Conservation (phyloP, 2,797 vertebrate species). For the Anguilla megastoma region DNA sequence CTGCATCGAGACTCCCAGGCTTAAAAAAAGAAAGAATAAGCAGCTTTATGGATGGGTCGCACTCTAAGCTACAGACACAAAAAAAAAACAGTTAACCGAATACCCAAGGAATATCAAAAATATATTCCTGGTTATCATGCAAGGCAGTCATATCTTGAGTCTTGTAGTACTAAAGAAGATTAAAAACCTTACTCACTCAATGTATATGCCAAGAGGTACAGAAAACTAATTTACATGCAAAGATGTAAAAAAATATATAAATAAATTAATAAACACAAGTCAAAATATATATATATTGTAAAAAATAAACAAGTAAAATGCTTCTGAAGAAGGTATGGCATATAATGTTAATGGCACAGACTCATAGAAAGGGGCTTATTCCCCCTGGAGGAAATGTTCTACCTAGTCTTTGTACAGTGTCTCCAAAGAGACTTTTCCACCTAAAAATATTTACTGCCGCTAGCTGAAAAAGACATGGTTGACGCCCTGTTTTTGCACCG, state of each 20-base stretch:
- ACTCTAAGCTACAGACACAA: neutral
- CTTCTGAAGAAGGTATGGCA: neutral
- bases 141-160: neutral
- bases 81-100: slow-evolving; percentile 12
- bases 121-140: neutral
- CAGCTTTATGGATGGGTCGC: slow-evolving; percentile 32
- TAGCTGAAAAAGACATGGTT: neutral
- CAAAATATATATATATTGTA: neutral
- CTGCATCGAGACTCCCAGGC: neutral
- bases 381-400: neutral
- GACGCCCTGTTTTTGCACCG: slow-evolving; percentile 57
- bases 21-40: slow-evolving; percentile 16
- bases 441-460: slow-evolving; percentile 37
- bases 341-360: neutral
- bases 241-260: neutral
- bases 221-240: neutral
- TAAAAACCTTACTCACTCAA: neutral
- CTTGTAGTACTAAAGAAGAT: slow-evolving; percentile 5
- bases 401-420: neutral
- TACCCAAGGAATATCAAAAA: neutral
- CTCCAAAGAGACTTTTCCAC: slow-evolving; percentile 35
- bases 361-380: neutral
- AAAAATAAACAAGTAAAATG: neutral
- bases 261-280: neutral
- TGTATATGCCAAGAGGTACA: neutral